phyloP scores from a whole-genome alignment of 2,888 invertebrate species.

The Lithophane semibrunnea region DNA sequence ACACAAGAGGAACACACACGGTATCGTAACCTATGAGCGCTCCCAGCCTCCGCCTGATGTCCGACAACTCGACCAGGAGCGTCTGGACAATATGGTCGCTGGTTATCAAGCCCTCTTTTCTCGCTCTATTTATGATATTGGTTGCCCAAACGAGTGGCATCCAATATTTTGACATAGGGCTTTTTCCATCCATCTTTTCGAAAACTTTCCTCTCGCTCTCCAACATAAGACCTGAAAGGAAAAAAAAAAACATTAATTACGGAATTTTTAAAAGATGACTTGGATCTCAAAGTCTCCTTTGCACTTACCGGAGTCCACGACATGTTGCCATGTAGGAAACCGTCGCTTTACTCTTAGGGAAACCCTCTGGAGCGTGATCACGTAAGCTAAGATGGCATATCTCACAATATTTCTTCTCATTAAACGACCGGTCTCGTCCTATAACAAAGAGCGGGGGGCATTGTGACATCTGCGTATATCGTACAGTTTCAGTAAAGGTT shows the following conservation, averaged over 20 bases:
- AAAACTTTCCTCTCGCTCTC: constrained; percentile 97
- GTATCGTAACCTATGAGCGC: constrained; percentile 97
- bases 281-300: constrained; percentile 54
- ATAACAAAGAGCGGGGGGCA: constrained; percentile 64
- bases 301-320: constrained; percentile 95
- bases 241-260: constrained; percentile 3
- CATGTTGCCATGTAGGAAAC: constrained; percentile 97
- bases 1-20: constrained; percentile 97
- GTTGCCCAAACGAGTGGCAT: constrained; percentile 98
- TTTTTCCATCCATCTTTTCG: constrained; percentile 96
- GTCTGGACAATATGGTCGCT: constrained; percentile 98
- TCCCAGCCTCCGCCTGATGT: constrained; percentile 95
- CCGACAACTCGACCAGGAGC: constrained; percentile 96
- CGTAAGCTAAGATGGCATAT: constrained; percentile 96
- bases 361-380: constrained; percentile 96
- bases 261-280: constrained; percentile 23
- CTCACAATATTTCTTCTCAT: constrained; percentile 97
- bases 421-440: constrained; percentile 97
- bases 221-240: constrained; percentile 94
- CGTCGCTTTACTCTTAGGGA: constrained; percentile 96
- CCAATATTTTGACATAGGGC: constrained; percentile 97
- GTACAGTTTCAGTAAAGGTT: neutral
- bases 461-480: constrained; percentile 15
- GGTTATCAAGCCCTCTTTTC: constrained; percentile 95
- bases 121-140: constrained; percentile 96